Conservation (phyloP, 2,113 vertebrate species). For the Nycticebus coucang region DNA sequence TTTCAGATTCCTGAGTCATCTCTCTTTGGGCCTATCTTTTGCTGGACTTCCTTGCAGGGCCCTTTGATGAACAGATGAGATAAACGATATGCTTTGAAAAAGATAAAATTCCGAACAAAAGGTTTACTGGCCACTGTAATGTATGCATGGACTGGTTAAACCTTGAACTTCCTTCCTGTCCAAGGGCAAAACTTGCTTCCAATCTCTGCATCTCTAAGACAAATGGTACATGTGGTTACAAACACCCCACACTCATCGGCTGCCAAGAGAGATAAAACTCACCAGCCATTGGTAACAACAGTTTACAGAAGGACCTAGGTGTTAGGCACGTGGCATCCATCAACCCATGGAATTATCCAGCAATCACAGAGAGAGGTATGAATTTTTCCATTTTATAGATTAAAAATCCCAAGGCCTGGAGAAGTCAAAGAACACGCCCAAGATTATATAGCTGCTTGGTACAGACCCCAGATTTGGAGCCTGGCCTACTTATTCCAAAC, state of each 20-base stretch:
- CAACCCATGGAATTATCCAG: neutral
- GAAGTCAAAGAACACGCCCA: fast-evolving
- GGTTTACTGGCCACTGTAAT: neutral
- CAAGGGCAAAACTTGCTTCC: neutral
- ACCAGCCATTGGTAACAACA: neutral
- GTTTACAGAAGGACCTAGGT: neutral
- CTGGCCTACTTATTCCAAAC: neutral
- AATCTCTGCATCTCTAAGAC: neutral
- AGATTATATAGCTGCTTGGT: neutral
- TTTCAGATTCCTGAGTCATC: slow-evolving; percentile 61
- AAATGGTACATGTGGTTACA: fast-evolving
- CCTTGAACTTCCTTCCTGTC: slow-evolving; percentile 44
- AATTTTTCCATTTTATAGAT: neutral
- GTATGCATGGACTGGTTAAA: neutral
- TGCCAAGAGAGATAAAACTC: neutral
- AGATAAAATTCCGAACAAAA: slow-evolving; percentile 57
- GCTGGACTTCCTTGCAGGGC: neutral
- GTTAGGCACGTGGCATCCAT: fast-evolving
- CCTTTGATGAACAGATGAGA: slow-evolving; percentile 65
- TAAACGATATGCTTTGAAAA: slow-evolving; percentile 54
- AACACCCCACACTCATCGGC: fast-evolving
- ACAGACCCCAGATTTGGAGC: neutral
- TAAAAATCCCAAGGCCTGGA: neutral
- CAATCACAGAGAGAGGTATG: fast-evolving
- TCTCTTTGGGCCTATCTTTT: slow-evolving; percentile 50